Conservation (phyloP, 2,888 invertebrate species). For the Leptinotarsa haldemani region DNA sequence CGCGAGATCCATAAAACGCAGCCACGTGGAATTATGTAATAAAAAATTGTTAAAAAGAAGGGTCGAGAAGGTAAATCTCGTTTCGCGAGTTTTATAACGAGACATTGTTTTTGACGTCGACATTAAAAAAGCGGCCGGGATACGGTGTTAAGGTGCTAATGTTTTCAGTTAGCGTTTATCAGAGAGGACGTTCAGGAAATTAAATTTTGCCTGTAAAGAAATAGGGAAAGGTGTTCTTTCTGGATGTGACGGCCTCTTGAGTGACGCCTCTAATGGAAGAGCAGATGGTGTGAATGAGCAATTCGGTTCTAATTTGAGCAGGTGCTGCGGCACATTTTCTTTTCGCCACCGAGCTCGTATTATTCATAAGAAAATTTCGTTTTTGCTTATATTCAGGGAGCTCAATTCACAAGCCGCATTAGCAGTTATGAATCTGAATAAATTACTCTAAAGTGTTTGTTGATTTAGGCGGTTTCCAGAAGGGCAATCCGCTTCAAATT, state of each 20-base stretch:
- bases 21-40: constrained; percentile 44
- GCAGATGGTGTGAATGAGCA: constrained; percentile 66
- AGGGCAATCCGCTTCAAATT: too few species aligned
- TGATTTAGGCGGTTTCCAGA: not conserved
- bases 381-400: constrained; percentile 39
- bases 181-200: constrained; percentile 64
- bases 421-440: constrained; percentile 18
- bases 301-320: constrained; percentile 67
- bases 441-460: not conserved
- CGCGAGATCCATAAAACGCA: constrained; percentile 36
- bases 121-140: constrained; percentile 60
- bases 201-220: constrained; percentile 67
- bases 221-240: constrained; percentile 66
- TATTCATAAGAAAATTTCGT: constrained; percentile 59
- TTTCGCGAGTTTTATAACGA: constrained; percentile 55
- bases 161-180: constrained; percentile 63
- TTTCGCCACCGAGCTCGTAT: constrained; percentile 43
- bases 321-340: constrained; percentile 55
- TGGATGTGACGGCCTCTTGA: constrained; percentile 62
- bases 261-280: constrained; percentile 65
- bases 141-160: constrained; percentile 64
- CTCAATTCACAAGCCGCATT: not conserved
- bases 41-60: constrained; percentile 45
- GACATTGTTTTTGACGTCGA: constrained; percentile 63
- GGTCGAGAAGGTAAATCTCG: constrained; percentile 53